phyloP scores from a whole-genome alignment of 2,113 vertebrate genomes.

The Eonycteris spelaea region DNA sequence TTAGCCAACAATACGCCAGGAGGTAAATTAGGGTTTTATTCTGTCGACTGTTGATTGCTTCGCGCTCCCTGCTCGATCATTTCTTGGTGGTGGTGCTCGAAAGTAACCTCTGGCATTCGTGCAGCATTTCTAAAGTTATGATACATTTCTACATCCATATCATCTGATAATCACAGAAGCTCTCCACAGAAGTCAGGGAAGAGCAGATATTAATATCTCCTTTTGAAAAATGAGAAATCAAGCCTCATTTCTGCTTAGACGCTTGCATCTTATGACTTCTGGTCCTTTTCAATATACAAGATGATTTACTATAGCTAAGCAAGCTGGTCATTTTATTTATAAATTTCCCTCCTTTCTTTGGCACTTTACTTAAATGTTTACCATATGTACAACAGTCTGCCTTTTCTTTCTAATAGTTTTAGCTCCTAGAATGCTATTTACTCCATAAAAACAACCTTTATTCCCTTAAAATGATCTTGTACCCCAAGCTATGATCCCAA shows the following conservation, averaged over 20 bases:
- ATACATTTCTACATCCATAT: not conserved
- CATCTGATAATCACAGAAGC: not conserved
- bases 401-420: not conserved
- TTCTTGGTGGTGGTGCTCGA: not conserved
- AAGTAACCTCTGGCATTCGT: not conserved
- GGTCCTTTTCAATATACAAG: not conserved
- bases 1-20: not conserved
- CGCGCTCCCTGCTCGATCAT: not conserved
- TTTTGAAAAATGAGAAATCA: constrained; percentile 19
- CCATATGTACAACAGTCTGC: not conserved
- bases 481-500: not conserved
- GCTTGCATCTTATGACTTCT: not conserved
- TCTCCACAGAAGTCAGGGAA: not conserved
- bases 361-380: not conserved
- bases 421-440: not conserved
- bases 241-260: not conserved
- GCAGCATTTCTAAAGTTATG: not conserved
- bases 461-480: not conserved
- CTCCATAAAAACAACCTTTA: not conserved
- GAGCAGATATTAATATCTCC: not conserved
- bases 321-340: not conserved
- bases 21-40: constrained; percentile 35
- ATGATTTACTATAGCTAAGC: not conserved
- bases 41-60: not conserved
- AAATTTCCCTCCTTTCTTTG: not conserved